These are phyloP conservation scores for Cyprinodon diabolis DNA, from an alignment of 2,797 vertebrate species.

Conservation along the genomic window DNA sequence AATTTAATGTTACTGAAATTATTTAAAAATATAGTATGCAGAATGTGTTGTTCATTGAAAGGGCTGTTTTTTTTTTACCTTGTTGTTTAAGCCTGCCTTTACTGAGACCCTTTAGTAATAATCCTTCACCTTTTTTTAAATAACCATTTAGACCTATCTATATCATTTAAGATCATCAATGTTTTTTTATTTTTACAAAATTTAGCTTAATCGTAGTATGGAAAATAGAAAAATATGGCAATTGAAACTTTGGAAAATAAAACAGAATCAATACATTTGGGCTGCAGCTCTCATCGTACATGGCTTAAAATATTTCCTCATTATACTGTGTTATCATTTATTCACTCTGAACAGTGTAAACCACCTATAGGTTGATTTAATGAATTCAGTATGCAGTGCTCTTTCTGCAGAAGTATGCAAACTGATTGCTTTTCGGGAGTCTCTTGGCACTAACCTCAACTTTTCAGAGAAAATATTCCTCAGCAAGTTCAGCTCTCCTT, in stretches of 20 bases:
- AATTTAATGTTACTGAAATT: background rate
- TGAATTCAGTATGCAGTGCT: constrained; percentile 1
- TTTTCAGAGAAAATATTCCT: constrained; percentile 20
- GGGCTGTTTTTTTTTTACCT: background rate
- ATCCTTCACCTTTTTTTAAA: too few relatives aligned
- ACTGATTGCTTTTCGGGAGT: constrained; percentile 7
- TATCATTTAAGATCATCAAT: background rate
- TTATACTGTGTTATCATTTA: background rate
- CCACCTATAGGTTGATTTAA: constrained; percentile 4
- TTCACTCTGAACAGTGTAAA: background rate
- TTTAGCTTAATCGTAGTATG: background rate
- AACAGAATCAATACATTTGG: background rate
- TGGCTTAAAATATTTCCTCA: constrained; percentile 12
- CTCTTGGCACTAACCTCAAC: constrained; percentile 14
- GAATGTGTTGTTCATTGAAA: background rate
- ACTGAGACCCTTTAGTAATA: background rate
- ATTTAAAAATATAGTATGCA: background rate
- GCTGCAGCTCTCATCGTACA: background rate
- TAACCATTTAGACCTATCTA: too few relatives aligned
- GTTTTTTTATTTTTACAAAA: background rate
- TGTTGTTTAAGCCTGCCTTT: background rate
- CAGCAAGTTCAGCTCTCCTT: background rate
- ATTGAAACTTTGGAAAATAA: background rate
- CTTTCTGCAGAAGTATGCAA: constrained; percentile 3
- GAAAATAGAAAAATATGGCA: too few relatives aligned